A percentile compares a stretch with the other conserved stretches of the same genome.
These are phyloP conservation scores for Neogobius melanostomus DNA, from an alignment of 2,113 vertebrate genomes.

Conservation along the genomic window DNA sequence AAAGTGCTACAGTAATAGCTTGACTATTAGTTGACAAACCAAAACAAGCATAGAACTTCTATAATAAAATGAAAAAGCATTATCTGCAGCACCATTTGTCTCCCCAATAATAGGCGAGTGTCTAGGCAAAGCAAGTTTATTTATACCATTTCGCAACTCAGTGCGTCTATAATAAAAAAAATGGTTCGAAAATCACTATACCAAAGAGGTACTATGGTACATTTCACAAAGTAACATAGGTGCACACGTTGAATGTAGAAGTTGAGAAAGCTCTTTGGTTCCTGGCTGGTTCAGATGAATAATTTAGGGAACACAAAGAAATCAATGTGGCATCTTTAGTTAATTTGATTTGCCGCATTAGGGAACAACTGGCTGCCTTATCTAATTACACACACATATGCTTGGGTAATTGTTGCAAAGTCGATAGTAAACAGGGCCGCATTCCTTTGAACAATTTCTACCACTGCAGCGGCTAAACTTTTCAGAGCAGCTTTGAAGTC, in stretches of 20 bases:
- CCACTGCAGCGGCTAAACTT: slow-evolving; percentile 46
- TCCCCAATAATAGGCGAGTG: too few relatives aligned
- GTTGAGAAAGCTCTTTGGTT: slow-evolving; percentile 59
- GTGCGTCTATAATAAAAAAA: too few relatives aligned
- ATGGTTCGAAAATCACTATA: background rate
- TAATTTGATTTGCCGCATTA: slow-evolving; percentile 79
- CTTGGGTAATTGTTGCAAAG: slow-evolving; percentile 72
- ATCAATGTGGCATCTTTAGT: slow-evolving; percentile 78
- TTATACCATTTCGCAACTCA: too few relatives aligned
- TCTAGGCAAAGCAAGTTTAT: too few relatives aligned
- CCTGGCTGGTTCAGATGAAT: slow-evolving; percentile 71
- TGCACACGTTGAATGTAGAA: slow-evolving; percentile 38
- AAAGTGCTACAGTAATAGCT: too few relatives aligned
- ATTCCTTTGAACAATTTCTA: slow-evolving; percentile 61
- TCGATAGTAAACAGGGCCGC: slow-evolving; percentile 67
- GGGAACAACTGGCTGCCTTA: slow-evolving; percentile 75
- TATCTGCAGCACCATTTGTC: too few relatives aligned
- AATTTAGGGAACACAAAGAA: slow-evolving; percentile 75
- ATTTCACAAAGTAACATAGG: slow-evolving; percentile 47
- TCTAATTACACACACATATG: slow-evolving; percentile 76
- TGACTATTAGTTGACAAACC: too few relatives aligned
- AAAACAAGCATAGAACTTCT: too few relatives aligned
- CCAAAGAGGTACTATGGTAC: slow-evolving; percentile 33
- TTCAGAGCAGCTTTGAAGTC: slow-evolving; percentile 42
- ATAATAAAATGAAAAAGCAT: too few relatives aligned